phyloP scores from a whole-genome alignment of 2,113 vertebrate genomes.

The Callocephalon fimbriatum region DNA sequence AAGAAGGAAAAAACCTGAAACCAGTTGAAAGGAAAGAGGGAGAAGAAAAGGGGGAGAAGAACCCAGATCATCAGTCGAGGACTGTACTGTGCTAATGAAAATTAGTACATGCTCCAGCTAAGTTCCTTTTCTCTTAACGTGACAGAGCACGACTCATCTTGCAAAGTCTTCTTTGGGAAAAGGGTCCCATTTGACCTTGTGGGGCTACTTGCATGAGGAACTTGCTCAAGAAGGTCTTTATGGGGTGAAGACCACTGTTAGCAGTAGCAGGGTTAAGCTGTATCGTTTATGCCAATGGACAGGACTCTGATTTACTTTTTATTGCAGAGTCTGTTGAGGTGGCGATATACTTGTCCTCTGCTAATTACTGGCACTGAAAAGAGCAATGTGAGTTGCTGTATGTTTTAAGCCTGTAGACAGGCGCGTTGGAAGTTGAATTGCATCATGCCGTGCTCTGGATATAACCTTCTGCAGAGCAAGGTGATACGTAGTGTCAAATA shows the following conservation, averaged over 20 bases:
- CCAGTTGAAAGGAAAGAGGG: not conserved
- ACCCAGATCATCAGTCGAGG: not conserved
- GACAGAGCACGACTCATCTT: not conserved
- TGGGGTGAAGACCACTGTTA: not conserved
- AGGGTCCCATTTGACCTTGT: not conserved
- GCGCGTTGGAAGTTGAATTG: not conserved
- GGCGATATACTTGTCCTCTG: not conserved
- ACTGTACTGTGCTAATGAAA: not conserved
- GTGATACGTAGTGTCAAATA: not conserved
- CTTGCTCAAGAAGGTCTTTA: not conserved
- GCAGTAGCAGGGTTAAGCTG: not conserved
- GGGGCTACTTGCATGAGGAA: not conserved
- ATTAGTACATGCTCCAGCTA: not conserved
- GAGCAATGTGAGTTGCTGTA: not conserved
- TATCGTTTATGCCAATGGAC: not conserved
- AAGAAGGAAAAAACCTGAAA: not conserved
- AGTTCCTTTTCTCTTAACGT: not conserved
- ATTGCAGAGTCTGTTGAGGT: not conserved
- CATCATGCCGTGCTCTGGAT: fast-evolving
- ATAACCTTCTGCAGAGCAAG: constrained; percentile 7
- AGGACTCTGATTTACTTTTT: not conserved
- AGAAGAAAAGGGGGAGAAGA: not conserved
- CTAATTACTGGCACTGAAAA: not conserved
- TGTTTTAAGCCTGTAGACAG: not conserved
- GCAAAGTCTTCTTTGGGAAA: not conserved